A percentile compares a stretch with the other conserved stretches of the same genome.
Evolutionary conservation across 1,140 invertebrate genomes (phyloP).

Genomic region (Cydia pomonella): DNA sequence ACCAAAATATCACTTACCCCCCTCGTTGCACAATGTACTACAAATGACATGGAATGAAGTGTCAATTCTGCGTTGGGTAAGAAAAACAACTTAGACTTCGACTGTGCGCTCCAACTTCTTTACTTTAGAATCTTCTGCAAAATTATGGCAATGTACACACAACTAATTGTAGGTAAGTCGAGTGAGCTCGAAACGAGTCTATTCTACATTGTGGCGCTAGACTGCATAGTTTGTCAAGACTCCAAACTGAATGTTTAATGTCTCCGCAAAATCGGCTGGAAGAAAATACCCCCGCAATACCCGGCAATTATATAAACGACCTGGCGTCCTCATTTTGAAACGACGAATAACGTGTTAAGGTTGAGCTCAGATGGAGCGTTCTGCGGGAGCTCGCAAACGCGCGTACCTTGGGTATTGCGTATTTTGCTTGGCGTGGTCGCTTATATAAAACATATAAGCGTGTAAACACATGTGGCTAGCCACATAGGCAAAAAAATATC

Average conservation of each 20-base stretch:
- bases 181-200: background rate
- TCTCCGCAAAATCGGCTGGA: conserved; percentile 13
- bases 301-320: conserved; percentile 26
- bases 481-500: too few relatives aligned
- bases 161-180: background rate
- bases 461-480: too few relatives aligned
- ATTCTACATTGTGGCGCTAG: conserved; percentile 12
- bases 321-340: background rate
- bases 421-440: too few relatives aligned
- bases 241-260: conserved; percentile 26
- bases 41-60: too few relatives aligned
- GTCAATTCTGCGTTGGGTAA: too few relatives aligned
- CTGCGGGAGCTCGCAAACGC: background rate
- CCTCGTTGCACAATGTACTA: too few relatives aligned
- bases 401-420: too few relatives aligned
- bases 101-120: too few relatives aligned
- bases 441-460: too few relatives aligned
- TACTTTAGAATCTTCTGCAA: background rate
- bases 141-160: background rate
- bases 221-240: conserved; percentile 28
- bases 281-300: conserved; percentile 29
- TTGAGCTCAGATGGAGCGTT: background rate
- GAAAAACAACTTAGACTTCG: too few relatives aligned
- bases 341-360: background rate
- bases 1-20: too few relatives aligned